Evolutionary conservation across 2,888 invertebrate genomes (phyloP).

Genomic region (Lacanobia oleracea): DNA sequence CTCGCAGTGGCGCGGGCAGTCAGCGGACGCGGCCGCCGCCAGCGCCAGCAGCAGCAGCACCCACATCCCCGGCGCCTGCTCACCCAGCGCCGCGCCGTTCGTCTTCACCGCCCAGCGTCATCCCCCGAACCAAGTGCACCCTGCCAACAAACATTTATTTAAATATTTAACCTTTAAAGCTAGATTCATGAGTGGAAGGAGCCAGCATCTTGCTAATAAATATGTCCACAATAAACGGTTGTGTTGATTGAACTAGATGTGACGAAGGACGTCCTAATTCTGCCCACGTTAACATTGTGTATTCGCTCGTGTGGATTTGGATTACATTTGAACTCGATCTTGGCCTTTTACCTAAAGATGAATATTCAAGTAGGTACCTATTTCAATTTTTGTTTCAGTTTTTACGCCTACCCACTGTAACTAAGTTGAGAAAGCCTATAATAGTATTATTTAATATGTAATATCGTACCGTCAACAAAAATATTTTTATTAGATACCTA

Average conservation of each 20-base stretch:
- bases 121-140: conserved; percentile 79
- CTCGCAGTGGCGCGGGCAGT: conserved; percentile 94
- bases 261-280: conserved; percentile 3
- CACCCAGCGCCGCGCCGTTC: conserved; percentile 86
- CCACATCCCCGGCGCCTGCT: conserved; percentile 90
- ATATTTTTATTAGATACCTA: conserved; percentile 61
- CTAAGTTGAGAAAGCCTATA: background rate
- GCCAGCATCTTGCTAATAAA: background rate
- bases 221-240: background rate
- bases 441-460: conserved; percentile 45
- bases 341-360: conserved; percentile 1
- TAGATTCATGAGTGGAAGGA: background rate
- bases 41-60: conserved; percentile 88
- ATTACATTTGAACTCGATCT: background rate
- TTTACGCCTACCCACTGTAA: conserved; percentile 4
- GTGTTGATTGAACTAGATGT: conserved; percentile 5
- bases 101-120: conserved; percentile 84
- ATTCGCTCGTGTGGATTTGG: background rate
- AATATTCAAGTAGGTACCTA: conserved; percentile 8
- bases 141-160: conserved; percentile 71
- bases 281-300: background rate
- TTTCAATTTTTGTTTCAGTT: conserved; percentile 10
- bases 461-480: conserved; percentile 46
- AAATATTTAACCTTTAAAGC: background rate
- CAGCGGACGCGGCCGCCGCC: conserved; percentile 90